These are phyloP conservation scores for Acrobasis suavella DNA, from an alignment of 2,888 invertebrate genomes.

Conservation along the genomic window DNA sequence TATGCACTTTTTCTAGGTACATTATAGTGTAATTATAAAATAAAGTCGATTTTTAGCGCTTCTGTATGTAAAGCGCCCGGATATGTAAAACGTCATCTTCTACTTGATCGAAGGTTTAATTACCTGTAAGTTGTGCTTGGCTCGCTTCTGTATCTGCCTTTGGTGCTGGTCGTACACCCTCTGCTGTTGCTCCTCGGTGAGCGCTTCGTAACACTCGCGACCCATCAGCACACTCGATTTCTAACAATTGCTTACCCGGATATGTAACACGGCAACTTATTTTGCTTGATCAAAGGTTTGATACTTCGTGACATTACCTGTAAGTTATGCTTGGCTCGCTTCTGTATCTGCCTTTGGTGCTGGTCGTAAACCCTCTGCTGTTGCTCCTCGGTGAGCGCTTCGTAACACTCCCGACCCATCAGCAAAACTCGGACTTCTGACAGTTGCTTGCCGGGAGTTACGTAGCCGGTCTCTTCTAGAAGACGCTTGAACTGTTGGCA, in stretches of 20 bases:
- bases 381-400: conserved; percentile 94
- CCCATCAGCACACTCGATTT: conserved; percentile 95
- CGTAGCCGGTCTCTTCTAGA: conserved; percentile 96
- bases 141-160: conserved; percentile 92
- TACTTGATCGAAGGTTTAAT: too few relatives aligned
- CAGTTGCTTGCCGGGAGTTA: conserved; percentile 96
- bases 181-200: conserved; percentile 94
- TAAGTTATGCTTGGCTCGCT: conserved; percentile 94
- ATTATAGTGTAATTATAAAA: too few relatives aligned
- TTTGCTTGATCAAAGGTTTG: neutral
- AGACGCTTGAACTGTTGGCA: conserved; percentile 96
- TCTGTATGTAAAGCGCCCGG: too few relatives aligned
- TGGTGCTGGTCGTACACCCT: conserved; percentile 97
- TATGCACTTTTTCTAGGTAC: too few relatives aligned
- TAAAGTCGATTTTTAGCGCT: too few relatives aligned
- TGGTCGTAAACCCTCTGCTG: conserved; percentile 96
- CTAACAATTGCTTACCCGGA: conserved; percentile 94
- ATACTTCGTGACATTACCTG: conserved; percentile 76
- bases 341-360: conserved; percentile 95
- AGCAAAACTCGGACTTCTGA: conserved; percentile 95
- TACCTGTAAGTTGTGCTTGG: conserved; percentile 82
- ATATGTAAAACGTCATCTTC: too few relatives aligned
- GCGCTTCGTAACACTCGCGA: conserved; percentile 95
- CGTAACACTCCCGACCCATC: conserved; percentile 97
- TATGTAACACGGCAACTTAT: too few relatives aligned